phyloP scores from a whole-genome alignment of 2,797 vertebrate genomes.

The Syncerus caffer region DNA sequence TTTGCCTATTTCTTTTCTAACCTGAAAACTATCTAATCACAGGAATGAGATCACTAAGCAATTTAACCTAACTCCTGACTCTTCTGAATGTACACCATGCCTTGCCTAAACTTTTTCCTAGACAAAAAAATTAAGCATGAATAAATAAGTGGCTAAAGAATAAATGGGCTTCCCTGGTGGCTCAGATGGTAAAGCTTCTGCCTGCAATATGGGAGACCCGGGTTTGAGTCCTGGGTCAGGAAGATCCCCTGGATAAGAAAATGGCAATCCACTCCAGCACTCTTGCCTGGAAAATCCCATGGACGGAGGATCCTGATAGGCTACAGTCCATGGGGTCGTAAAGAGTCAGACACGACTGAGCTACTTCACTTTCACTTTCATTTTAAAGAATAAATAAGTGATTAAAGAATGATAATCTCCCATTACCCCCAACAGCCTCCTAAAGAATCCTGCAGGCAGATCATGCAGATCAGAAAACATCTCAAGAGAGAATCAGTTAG shows the following conservation, averaged over 20 bases:
- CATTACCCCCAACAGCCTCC: not conserved
- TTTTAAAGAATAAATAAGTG: not conserved
- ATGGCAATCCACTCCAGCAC: too few species aligned
- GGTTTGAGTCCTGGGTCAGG: too few species aligned
- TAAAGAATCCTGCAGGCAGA: not conserved
- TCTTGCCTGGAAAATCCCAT: too few species aligned
- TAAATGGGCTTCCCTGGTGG: not conserved
- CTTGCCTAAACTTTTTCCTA: not conserved
- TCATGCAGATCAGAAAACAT: not conserved
- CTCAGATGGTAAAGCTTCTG: too few species aligned
- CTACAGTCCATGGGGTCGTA: too few species aligned
- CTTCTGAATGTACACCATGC: not conserved
- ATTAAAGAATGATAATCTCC: not conserved
- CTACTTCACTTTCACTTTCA: too few species aligned
- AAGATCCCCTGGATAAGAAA: too few species aligned
- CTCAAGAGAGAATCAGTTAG: not conserved
- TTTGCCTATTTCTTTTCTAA: not conserved
- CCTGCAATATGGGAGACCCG: too few species aligned
- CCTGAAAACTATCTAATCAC: not conserved
- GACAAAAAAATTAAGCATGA: not conserved
- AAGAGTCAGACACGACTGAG: too few species aligned
- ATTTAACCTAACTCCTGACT: not conserved
- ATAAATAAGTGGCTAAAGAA: not conserved
- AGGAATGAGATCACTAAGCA: not conserved
- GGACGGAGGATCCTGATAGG: too few species aligned